phyloP scores from a whole-genome alignment of 1,140 invertebrate species.

The Bombus affinis region DNA sequence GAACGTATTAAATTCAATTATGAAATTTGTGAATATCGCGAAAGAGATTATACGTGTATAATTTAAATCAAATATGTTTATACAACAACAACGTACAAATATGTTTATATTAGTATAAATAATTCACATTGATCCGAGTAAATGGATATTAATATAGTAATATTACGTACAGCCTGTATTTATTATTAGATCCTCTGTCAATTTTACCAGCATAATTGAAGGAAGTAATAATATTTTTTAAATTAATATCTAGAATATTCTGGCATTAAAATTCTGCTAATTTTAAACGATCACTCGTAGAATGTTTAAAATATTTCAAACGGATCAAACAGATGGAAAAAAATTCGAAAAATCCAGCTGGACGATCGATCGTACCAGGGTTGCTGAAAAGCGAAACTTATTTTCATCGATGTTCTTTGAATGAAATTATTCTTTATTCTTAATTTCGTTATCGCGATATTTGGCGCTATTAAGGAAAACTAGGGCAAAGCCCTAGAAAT shows the following conservation, averaged over 20 bases:
- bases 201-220: not conserved
- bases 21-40: not conserved
- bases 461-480: not conserved
- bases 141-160: not conserved
- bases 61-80: not conserved
- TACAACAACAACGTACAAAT: no score
- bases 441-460: no score
- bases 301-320: not conserved
- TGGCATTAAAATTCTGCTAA: not conserved
- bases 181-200: not conserved
- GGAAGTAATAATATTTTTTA: not conserved
- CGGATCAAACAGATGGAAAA: not conserved
- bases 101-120: not conserved
- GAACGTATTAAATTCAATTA: not conserved
- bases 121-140: not conserved
- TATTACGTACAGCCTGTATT: not conserved
- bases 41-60: not conserved
- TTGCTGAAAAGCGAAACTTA: not conserved
- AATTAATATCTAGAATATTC: not conserved
- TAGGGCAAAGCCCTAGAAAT: no score
- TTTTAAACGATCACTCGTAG: not conserved
- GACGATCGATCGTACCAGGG: conserved; percentile 1
- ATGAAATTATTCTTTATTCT: not conserved
- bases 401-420: not conserved
- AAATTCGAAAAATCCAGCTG: not conserved